A percentile compares a stretch with the other conserved stretches of the same genome.
Conservation (phyloP, 2,797 vertebrate species). For the Sebastes jordani region DNA sequence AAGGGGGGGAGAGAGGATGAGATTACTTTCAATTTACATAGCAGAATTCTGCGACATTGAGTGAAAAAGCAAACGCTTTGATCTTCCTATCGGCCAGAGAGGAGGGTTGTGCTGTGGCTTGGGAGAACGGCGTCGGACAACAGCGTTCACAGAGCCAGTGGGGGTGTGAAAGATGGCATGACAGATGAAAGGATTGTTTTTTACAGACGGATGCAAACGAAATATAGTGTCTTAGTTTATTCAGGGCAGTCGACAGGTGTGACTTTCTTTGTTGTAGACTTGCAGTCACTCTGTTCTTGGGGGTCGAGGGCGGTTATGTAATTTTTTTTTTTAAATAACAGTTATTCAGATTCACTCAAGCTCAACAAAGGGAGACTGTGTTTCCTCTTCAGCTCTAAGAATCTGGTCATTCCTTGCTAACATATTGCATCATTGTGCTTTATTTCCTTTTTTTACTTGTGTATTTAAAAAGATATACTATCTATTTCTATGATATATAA, state of each 20-base stretch:
- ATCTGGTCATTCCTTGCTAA: background rate
- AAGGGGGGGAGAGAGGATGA: background rate
- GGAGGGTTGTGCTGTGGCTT: conserved; percentile 18
- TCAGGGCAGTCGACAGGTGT: conserved; percentile 32
- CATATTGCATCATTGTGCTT: background rate
- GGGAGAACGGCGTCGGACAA: conserved; percentile 58
- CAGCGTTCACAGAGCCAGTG: conserved; percentile 16
- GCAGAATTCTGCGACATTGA: conserved; percentile 40
- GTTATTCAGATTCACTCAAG: conserved; percentile 1
- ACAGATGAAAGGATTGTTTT: conserved; percentile 55
- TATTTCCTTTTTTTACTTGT: background rate
- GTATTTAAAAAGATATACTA: background rate
- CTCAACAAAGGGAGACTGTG: background rate
- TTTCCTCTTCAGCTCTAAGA: background rate
- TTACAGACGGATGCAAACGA: conserved; percentile 39
- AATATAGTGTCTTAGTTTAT: conserved; percentile 32
- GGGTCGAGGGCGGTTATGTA: conserved; percentile 3
- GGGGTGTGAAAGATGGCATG: conserved; percentile 33
- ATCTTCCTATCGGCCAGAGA: conserved; percentile 48
- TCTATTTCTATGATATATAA: background rate
- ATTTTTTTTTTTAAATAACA: background rate
- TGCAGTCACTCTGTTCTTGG: conserved; percentile 6
- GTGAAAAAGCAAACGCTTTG: conserved; percentile 52
- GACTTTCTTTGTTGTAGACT: background rate
- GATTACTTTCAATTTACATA: conserved; percentile 58